Base-by-base conservation (phyloP, 2,113 vertebrate genomes). In the Nothobranchius kuhntae region DNA sequence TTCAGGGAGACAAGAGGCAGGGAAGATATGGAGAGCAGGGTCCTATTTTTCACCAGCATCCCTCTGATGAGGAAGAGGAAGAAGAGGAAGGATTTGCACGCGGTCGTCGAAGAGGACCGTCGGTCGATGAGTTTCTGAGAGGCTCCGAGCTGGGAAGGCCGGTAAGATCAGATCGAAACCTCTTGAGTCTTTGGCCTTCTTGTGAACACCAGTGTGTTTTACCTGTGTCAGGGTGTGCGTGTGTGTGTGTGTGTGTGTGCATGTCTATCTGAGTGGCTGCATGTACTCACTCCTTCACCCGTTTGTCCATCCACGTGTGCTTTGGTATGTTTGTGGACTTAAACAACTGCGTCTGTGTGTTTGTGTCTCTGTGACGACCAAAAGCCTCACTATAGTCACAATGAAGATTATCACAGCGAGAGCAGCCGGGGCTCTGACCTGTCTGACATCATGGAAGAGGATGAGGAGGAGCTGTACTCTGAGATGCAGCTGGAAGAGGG, bases 381-480 rank as follows among this genome's bases (percentile, higher is more conserved):
- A 68, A 86, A 98, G 97, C 91, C 93, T 61, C 96, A 95, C 79
- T 96, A 94, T 85, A 94, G 95, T 91, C 96, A 95, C 10, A 95
- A 93, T 59, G 97, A 98, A 12, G 97, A 96, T 44, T 96, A 96
- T 84, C 95, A 96, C 51, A 98, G 96, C 0, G 97, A 99, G 80
- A 99, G 98, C 93, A 99, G 98, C 90, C 93, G 95, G 9, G 97
- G 97, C 45, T 99, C 98, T 0, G 97, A 99, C 91, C 89, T 99
- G 65, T 98, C 97, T 0, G 98, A 99, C 91, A 99, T 99, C 86
- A 94, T 98, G 95, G 98, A 99, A 86, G 98, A 99, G 82, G 98
- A 99, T 7, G 98, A 99, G 91, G 98, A 99, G 76, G 98, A 99
- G 87, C 94, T 99, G 10, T 96, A 94, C 92, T 97, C 96, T 0